phyloP scores from a whole-genome alignment of 2,113 vertebrate species.

The Asarcornis scutulata region DNA sequence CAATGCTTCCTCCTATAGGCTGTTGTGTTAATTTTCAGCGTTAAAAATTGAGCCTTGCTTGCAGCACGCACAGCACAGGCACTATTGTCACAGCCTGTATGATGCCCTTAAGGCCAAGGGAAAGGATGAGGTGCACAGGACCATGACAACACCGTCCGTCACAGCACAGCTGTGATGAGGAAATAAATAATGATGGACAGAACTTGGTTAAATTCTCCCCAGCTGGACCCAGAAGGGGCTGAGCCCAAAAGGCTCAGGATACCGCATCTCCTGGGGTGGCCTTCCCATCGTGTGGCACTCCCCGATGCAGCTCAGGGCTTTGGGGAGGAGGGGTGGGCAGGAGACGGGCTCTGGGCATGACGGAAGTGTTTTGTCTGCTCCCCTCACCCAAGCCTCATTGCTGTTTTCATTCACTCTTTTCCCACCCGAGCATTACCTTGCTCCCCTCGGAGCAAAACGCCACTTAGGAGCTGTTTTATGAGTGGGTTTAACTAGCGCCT shows the following conservation, averaged over 20 bases:
- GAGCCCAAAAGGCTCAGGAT: neutral
- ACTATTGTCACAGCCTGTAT: fast-evolving
- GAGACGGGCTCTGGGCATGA: fast-evolving
- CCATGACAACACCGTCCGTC: neutral
- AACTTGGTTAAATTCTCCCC: neutral
- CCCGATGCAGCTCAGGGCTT: neutral
- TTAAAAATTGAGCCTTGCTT: fast-evolving
- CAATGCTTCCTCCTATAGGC: neutral
- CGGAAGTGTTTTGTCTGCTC: neutral
- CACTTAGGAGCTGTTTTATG: neutral
- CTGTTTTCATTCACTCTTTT: neutral
- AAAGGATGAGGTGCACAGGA: neutral
- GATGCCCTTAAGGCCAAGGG: neutral
- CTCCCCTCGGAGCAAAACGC: neutral
- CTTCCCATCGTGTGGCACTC: neutral
- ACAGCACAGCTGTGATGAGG: neutral
- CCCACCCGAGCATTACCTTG: neutral
- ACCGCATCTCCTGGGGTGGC: too few relatives aligned
- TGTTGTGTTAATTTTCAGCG: neutral
- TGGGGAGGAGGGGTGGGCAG: neutral
- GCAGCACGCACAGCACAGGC: neutral
- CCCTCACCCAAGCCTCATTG: neutral
- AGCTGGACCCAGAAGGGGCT: neutral
- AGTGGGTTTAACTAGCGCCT: neutral
- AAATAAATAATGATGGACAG: neutral